These are phyloP conservation scores for Psix sp. DNA, from an alignment of 1,140 invertebrate genomes.

Conservation along the genomic window DNA sequence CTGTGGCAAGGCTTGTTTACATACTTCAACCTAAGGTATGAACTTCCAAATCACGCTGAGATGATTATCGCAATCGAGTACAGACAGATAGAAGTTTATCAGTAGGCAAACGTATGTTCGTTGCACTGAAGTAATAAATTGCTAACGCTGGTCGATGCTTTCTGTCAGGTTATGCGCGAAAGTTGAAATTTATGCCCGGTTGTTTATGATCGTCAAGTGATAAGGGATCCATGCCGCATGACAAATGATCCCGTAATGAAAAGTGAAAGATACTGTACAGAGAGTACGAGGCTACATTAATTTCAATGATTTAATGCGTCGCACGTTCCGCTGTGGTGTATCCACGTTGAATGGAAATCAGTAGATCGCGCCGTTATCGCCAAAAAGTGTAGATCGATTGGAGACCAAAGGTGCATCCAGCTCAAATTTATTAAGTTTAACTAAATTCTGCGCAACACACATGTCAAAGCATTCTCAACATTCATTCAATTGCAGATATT, in stretches of 20 bases:
- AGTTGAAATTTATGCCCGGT: constrained; percentile 78
- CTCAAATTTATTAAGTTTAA: constrained; percentile 52
- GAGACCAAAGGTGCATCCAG: constrained; percentile 39
- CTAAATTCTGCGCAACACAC: constrained; percentile 2
- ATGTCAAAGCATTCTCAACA: constrained; percentile 36
- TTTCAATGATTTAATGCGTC: constrained; percentile 78
- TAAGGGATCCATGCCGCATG: constrained; percentile 77
- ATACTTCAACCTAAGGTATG: constrained; percentile 49
- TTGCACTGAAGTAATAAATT: constrained; percentile 77
- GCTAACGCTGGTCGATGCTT: constrained; percentile 72
- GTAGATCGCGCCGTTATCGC: constrained; percentile 66
- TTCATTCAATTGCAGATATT: constrained; percentile 48
- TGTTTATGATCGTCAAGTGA: constrained; percentile 78
- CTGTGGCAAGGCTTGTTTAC: constrained; percentile 20
- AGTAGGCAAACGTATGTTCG: constrained; percentile 69
- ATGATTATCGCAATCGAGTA: constrained; percentile 64
- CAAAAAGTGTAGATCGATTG: constrained; percentile 48
- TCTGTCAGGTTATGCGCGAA: constrained; percentile 77
- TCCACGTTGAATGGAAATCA: constrained; percentile 73
- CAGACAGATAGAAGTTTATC: constrained; percentile 66
- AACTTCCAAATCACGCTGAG: constrained; percentile 62
- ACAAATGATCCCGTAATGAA: constrained; percentile 78
- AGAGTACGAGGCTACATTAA: constrained; percentile 73
- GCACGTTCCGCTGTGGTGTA: constrained; percentile 66
- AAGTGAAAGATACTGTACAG: constrained; percentile 78